phyloP scores from a whole-genome alignment of 1,140 invertebrate genomes.

The Ips typographus region DNA sequence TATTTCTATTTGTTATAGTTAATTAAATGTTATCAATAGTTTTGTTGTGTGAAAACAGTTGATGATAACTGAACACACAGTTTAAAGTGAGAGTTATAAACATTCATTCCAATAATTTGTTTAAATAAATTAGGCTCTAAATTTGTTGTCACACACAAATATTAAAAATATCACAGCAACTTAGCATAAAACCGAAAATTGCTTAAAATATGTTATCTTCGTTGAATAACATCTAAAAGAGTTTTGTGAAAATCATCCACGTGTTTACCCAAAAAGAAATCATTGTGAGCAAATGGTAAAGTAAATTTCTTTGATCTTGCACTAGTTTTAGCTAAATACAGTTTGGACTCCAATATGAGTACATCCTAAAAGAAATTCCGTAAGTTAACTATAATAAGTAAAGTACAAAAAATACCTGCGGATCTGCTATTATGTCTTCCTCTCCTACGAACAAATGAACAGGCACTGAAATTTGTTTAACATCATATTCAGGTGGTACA shows the following conservation, averaged over 20 bases:
- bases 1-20: too few relatives aligned
- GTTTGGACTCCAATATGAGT: slow-evolving; percentile 8
- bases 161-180: too few relatives aligned
- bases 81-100: too few relatives aligned
- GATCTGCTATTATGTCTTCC: slow-evolving; percentile 18
- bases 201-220: too few relatives aligned
- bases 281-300: slow-evolving; percentile 26
- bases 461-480: slow-evolving; percentile 34
- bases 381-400: background rate
- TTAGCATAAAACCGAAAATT: too few relatives aligned
- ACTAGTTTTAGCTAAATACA: background rate
- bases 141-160: too few relatives aligned
- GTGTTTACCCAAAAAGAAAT: slow-evolving; percentile 23
- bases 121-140: too few relatives aligned
- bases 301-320: background rate
- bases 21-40: too few relatives aligned
- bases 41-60: too few relatives aligned
- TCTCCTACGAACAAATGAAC: slow-evolving; percentile 36
- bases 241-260: slow-evolving; percentile 14
- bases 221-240: slow-evolving; percentile 5
- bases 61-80: too few relatives aligned
- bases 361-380: slow-evolving; percentile 24
- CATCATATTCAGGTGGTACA: slow-evolving; percentile 37
- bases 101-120: too few relatives aligned
- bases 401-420: background rate